phyloP scores from a whole-genome alignment of 2,113 vertebrate species.

The Thymallus thymallus region DNA sequence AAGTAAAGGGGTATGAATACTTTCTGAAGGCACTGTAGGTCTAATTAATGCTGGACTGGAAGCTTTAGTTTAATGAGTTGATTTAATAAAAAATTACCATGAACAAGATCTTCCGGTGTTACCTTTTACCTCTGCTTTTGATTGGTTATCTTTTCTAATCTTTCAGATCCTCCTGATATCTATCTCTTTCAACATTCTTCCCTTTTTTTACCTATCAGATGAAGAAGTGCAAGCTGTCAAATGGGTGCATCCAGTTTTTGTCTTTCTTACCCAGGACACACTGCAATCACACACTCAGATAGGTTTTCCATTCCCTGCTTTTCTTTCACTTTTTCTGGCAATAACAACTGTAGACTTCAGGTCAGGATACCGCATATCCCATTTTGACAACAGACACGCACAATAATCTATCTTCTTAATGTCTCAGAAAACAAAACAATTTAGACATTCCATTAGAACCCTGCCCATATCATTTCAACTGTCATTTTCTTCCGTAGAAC shows the following conservation, averaged over 20 bases:
- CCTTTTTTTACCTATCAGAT: conserved; percentile 55
- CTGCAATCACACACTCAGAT: conserved; percentile 27
- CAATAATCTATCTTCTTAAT: conserved; percentile 42
- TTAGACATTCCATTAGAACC: conserved; percentile 39
- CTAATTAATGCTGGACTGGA: not conserved
- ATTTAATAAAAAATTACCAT: too few relatives aligned
- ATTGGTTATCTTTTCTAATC: conserved; percentile 54
- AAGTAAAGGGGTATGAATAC: not conserved
- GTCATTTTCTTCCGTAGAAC: conserved; percentile 33
- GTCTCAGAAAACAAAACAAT: conserved; percentile 11
- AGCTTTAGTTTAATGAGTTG: not conserved
- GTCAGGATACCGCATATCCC: conserved; percentile 39
- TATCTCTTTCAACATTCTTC: conserved; percentile 65
- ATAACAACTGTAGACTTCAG: conserved; percentile 37
- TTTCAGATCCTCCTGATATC: conserved; percentile 52
- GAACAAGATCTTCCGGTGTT: too few relatives aligned
- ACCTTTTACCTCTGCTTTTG: conserved; percentile 25
- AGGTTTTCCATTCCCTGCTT: conserved; percentile 28
- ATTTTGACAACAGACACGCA: conserved; percentile 42
- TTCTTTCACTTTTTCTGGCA: conserved; percentile 31
- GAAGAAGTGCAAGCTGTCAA: conserved; percentile 39
- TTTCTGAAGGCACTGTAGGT: not conserved
- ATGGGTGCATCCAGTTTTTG: conserved; percentile 31
- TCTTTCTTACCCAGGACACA: conserved; percentile 41
- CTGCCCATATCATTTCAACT: conserved; percentile 50